Conservation (phyloP, 2,113 vertebrate species). For the Pseudopodoces humilis region DNA sequence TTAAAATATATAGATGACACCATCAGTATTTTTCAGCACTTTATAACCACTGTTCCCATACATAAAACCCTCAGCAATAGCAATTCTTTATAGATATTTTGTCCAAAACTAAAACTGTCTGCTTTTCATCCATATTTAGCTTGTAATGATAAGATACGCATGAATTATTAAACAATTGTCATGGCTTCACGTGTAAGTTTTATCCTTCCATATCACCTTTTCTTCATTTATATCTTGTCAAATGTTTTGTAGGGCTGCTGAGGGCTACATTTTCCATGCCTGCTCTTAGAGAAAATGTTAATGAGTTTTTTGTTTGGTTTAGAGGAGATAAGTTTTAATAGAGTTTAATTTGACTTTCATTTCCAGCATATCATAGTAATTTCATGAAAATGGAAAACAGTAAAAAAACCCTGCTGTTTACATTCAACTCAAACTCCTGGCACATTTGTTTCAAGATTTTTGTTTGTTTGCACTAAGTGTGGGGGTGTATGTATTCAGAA, state of each 20-base stretch:
- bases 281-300: not conserved
- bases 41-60: not conserved
- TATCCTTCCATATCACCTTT: not conserved
- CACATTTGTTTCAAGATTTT: not conserved
- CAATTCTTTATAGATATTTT: not conserved
- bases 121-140: not conserved
- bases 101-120: not conserved
- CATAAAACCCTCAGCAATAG: not conserved
- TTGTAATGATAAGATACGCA: not conserved
- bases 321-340: not conserved
- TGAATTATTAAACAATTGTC: not conserved
- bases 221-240: not conserved
- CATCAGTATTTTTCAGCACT: not conserved
- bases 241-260: not conserved
- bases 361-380: not conserved
- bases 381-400: not conserved
- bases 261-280: rapidly evolving
- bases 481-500: not conserved
- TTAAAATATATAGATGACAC: not conserved
- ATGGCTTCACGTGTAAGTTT: not conserved
- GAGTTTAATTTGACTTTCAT: not conserved
- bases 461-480: not conserved
- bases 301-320: not conserved
- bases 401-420: not conserved
- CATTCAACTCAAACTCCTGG: not conserved